These are phyloP conservation scores for Melanotaenia nigrans DNA, from an alignment of 2,797 vertebrate genomes.

Conservation along the genomic window DNA sequence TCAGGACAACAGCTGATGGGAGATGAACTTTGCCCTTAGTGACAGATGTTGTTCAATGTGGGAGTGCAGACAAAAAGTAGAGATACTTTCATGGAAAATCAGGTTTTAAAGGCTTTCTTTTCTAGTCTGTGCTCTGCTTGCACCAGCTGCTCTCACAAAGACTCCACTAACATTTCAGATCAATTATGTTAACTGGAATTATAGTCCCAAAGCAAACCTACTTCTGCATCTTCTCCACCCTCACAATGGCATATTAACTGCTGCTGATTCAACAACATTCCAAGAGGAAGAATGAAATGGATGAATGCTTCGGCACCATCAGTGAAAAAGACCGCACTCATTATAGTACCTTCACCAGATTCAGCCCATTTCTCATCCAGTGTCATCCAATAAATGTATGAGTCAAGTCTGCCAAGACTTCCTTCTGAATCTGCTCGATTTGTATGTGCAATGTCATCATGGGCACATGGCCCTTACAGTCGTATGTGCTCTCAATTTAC, in stretches of 20 bases:
- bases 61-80: neutral
- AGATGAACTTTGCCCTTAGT: conserved; percentile 50
- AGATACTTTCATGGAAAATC: too few relatives aligned
- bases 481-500: too few relatives aligned
- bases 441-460: neutral
- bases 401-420: neutral
- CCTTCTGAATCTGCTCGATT: neutral
- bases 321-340: neutral
- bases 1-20: conserved; percentile 41
- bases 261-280: conserved; percentile 9
- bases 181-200: conserved; percentile 9
- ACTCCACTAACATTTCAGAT: neutral
- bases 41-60: conserved; percentile 11
- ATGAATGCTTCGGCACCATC: neutral
- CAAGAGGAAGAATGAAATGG: conserved; percentile 1
- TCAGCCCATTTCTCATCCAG: neutral
- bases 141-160: neutral
- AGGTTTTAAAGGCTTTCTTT: too few relatives aligned
- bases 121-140: too few relatives aligned
- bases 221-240: neutral
- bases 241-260: conserved; percentile 3
- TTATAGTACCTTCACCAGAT: neutral
- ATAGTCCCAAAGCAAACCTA: neutral
- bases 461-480: too few relatives aligned
- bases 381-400: neutral